phyloP scores from a whole-genome alignment of 2,888 invertebrate genomes.

The Drosophila macrothrix region DNA sequence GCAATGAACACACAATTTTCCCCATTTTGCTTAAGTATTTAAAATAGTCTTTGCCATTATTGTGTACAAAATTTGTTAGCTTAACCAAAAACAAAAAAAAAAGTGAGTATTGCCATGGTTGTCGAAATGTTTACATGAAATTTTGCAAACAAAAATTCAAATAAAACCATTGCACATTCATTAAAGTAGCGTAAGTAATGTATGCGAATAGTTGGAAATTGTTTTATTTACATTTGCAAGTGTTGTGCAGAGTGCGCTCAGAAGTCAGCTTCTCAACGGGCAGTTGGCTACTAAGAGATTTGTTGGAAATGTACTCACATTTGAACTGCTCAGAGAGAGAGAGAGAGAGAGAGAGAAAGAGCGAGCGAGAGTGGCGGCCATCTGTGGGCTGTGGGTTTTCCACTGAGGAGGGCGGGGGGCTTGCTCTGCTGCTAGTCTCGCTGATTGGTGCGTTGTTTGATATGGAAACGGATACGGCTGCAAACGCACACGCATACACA shows the following conservation, averaged over 20 bases:
- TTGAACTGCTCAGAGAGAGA: constrained; percentile 17
- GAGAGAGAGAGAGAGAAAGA: not conserved
- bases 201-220: constrained; percentile 33
- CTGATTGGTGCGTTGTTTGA: constrained; percentile 5
- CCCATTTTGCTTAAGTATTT: constrained; percentile 51
- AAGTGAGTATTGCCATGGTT: constrained; percentile 51
- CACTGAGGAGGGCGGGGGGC: constrained; percentile 8
- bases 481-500: constrained; percentile 16
- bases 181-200: constrained; percentile 1
- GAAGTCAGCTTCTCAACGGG: not conserved
- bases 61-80: constrained; percentile 30
- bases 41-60: constrained; percentile 29
- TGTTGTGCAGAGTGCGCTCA: constrained; percentile 42
- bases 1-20: constrained; percentile 65
- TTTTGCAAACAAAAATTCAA: not conserved
- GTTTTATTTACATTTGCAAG: constrained; percentile 68
- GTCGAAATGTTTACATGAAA: constrained; percentile 25
- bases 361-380: constrained; percentile 1
- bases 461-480: constrained; percentile 11
- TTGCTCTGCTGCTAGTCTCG: constrained; percentile 7
- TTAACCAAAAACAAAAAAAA: constrained; percentile 21
- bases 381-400: constrained; percentile 14
- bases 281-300: constrained; percentile 1
- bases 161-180: constrained; percentile 62
- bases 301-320: constrained; percentile 53